These are phyloP conservation scores for Pluvialis apricaria DNA, from an alignment of 2,113 vertebrate genomes.

Conservation along the genomic window DNA sequence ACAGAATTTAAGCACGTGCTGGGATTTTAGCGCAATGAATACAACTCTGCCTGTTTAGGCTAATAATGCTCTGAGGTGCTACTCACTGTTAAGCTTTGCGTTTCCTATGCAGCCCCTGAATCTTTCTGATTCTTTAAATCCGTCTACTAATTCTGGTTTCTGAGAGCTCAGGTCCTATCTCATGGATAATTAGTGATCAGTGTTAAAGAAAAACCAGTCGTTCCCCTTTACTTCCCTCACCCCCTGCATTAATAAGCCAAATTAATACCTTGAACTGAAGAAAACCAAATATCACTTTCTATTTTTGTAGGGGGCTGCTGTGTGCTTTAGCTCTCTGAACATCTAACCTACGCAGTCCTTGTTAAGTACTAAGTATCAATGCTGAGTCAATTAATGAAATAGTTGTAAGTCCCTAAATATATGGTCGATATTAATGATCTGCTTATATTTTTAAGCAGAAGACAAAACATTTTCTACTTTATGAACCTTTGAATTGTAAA, in stretches of 20 bases:
- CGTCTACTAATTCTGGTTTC: neutral
- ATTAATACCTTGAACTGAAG: neutral
- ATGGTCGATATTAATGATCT: neutral
- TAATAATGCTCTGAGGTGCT: neutral
- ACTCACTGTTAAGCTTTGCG: neutral
- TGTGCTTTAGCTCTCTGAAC: neutral
- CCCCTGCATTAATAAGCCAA: neutral
- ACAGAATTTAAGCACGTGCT: neutral
- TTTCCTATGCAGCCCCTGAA: neutral
- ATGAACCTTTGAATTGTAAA: neutral
- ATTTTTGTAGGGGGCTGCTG: neutral
- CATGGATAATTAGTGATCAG: neutral
- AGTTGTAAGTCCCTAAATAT: neutral
- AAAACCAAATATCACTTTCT: neutral
- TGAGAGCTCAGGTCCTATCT: neutral
- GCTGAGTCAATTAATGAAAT: neutral
- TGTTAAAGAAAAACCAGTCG: neutral
- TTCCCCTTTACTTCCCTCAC: neutral
- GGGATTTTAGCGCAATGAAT: neutral
- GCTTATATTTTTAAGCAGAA: neutral
- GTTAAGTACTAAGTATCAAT: neutral
- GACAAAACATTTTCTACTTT: neutral
- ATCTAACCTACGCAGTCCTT: neutral
- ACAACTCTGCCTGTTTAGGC: neutral
- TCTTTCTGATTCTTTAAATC: neutral